Percentiles rank a stretch among this genome's conserved stretches.
Conservation (phyloP, 2,888 invertebrate genomes). For the Drosophila austrosaltans region DNA sequence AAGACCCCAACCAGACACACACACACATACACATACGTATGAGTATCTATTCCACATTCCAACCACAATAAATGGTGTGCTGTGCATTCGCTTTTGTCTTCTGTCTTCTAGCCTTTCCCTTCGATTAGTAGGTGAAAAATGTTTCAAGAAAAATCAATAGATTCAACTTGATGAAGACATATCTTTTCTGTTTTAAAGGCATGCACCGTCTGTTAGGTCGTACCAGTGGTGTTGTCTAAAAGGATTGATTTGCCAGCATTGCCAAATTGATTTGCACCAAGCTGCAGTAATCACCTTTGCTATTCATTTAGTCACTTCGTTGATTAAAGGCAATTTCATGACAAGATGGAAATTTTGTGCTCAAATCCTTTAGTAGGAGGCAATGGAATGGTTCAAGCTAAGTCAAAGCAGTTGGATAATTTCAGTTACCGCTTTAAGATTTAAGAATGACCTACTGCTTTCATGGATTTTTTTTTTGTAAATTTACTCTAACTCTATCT, state of each 20-base stretch:
- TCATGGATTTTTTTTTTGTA: no score
- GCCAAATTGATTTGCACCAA: not conserved
- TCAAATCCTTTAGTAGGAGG: not conserved
- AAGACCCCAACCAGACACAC: conserved; percentile 44
- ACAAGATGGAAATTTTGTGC: not conserved
- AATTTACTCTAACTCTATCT: no score
- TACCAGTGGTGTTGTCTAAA: not conserved
- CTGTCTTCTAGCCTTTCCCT: conserved; percentile 42
- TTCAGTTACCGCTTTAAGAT: no score
- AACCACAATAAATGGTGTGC: conserved; percentile 50
- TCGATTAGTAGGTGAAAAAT: conserved; percentile 55
- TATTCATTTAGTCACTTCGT: not conserved
- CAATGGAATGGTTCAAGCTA: no score
- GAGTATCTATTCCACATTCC: conserved; percentile 23
- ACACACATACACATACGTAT: conserved; percentile 12
- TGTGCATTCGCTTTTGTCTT: conserved; percentile 51
- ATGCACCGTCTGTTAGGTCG: conserved; percentile 2
- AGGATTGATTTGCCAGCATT: not conserved
- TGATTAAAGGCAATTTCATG: not conserved
- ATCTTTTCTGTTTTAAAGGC: conserved; percentile 9
- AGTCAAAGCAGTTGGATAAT: no score
- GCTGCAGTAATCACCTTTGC: not conserved
- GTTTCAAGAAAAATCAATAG: conserved; percentile 59
- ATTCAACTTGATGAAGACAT: conserved; percentile 40
- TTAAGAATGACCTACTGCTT: no score